Base-by-base conservation (phyloP, 2,888 invertebrate genomes). In the Alentia gelatinosa region DNA sequence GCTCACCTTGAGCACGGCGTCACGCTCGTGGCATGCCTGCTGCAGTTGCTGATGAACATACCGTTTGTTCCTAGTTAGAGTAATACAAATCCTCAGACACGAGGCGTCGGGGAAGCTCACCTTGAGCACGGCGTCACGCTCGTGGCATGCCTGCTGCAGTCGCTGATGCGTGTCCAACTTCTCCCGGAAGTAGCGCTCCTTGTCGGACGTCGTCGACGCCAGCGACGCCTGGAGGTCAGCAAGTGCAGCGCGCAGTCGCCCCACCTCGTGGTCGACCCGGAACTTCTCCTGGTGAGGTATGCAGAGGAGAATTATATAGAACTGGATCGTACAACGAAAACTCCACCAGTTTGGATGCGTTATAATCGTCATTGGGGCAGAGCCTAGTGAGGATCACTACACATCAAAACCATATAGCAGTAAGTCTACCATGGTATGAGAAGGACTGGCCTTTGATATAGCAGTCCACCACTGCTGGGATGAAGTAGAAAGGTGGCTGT, bases 61-160 rank as follows among this genome's bases (percentile, higher is more conserved):
- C 92, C 95, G 92, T 86, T 94, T 94, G 86, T 95, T 95, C 56
- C 94, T n/a, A n/a, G n/a, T n/a, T n/a, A n/a, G n/a, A n/a, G n/a
- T n/a, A 35, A 30, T 19, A n/a, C 9, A 7, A 15, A 26, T 30
- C 12, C 1, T 19, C n/a, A n/a, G n/a, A n/a, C n/a, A n/a, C n/a
- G n/a, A n/a, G n/a, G n/a, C n/a, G n/a, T n/a, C n/a, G n/a, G n/a
- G n/a, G n/a, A n/a, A n/a, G 19, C 30, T 12, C 30, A 89, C 89
- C 68, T 40, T 89, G 1, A 74, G 39, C 23, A 90, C 42, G 19
- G 47, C 40, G 26, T 90, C 90, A 23, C 90, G 12, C 9, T 90
- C 90, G 30, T 79, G 75, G 0, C 79, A 19, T 56, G 95, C 92
- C 90, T 94, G 94, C 90, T 95, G 95, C 39, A 94, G 90, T 91